Evolutionary conservation across 2,113 vertebrate species (phyloP).

Genomic region (Struthidea cinerea): DNA sequence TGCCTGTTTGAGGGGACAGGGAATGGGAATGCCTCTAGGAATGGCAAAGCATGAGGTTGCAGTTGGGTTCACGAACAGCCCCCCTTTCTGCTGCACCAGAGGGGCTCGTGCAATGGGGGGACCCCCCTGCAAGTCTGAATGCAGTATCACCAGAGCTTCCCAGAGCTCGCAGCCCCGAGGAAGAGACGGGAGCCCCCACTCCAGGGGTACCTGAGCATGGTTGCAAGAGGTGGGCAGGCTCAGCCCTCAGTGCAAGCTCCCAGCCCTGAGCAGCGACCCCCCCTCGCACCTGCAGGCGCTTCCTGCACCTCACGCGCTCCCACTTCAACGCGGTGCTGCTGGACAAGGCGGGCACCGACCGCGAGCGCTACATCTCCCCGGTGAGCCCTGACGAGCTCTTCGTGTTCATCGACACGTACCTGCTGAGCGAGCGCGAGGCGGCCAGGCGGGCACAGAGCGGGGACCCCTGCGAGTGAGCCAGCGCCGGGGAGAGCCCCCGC

Average conservation of each 20-base stretch:
- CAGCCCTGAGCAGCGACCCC: neutral
- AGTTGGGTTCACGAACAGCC: accelerated
- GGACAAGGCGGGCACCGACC: slow-evolving; percentile 84
- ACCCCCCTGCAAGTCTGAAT: no score
- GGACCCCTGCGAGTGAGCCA: slow-evolving; percentile 83
- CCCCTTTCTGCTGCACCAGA: neutral
- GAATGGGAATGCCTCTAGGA: neutral
- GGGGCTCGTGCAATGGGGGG: no score
- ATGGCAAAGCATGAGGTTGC: neutral
- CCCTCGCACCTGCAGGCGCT: slow-evolving; percentile 74
- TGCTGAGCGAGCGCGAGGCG: slow-evolving; percentile 81
- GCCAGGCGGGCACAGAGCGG: slow-evolving; percentile 66
- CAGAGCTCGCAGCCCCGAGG: neutral
- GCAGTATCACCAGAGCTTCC: neutral
- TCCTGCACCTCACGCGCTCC: slow-evolving; percentile 79
- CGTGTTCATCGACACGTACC: slow-evolving; percentile 84
- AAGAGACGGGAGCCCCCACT: neutral
- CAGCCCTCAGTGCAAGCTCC: no score
- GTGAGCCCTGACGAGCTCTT: slow-evolving; percentile 85
- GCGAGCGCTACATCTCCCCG: slow-evolving; percentile 86
- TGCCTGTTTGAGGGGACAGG: accelerated
- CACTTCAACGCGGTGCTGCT: slow-evolving; percentile 91
- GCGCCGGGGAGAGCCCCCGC: neutral
- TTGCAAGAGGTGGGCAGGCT: accelerated
- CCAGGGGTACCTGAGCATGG: accelerated